Evolutionary conservation across 2,888 invertebrate species (phyloP).

Genomic region (Tortricodes alternella): DNA sequence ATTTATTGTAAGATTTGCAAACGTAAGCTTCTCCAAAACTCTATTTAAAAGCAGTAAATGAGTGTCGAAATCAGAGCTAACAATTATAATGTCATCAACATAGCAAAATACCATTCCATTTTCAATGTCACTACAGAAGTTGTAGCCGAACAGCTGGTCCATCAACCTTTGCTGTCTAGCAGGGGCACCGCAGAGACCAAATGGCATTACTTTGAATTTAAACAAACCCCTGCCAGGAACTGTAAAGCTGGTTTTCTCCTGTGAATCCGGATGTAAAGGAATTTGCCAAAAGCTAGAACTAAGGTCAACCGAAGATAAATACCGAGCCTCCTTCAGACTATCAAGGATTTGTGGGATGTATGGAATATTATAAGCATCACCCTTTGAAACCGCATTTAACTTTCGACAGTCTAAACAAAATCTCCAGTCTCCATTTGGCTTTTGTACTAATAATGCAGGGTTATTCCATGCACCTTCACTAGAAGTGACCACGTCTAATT

Average conservation of each 20-base stretch:
- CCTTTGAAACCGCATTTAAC: conserved; percentile 3
- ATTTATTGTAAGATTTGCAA: background rate
- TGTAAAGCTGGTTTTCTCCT: conserved; percentile 31
- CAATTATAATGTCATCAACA: conserved; percentile 33
- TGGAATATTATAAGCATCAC: conserved; percentile 30
- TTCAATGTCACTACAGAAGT: background rate
- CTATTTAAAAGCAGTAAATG: too few relatives aligned
- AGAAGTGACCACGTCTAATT: background rate
- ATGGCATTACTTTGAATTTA: conserved; percentile 31
- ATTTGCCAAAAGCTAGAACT: conserved; percentile 14
- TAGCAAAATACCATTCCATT: conserved; percentile 26
- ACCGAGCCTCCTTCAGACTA: conserved; percentile 26
- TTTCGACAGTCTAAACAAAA: conserved; percentile 26
- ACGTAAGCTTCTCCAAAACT: background rate
- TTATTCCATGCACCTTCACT: conserved; percentile 2
- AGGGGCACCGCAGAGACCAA: conserved; percentile 28
- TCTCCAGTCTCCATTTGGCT: conserved; percentile 19
- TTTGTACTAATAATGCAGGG: conserved; percentile 25
- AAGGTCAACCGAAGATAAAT: conserved; percentile 22
- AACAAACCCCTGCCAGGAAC: conserved; percentile 30
- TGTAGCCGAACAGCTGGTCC: background rate
- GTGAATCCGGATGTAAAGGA: background rate
- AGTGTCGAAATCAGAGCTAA: too few relatives aligned
- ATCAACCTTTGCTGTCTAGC: conserved; percentile 23
- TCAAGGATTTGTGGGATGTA: conserved; percentile 25